Conservation (phyloP, 2,797 vertebrate species). For the Capromys pilorides region DNA sequence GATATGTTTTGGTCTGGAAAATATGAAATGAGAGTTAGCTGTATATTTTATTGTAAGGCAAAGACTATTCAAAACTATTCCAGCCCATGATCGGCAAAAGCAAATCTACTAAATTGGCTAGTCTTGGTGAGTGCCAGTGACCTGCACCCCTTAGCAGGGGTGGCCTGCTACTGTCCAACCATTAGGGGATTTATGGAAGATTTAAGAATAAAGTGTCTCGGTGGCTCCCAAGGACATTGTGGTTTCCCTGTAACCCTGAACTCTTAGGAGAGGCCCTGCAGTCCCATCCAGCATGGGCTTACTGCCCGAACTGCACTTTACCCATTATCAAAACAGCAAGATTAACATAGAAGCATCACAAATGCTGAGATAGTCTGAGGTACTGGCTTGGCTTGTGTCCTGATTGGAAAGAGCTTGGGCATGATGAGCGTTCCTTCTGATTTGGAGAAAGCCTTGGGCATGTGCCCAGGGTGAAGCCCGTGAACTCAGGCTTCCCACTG, state of each 20-base stretch:
- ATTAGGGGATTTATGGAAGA: not conserved
- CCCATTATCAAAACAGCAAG: not conserved
- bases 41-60: not conserved
- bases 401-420: not conserved
- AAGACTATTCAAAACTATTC: not conserved
- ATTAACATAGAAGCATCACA: not conserved
- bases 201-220: not conserved
- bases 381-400: not conserved
- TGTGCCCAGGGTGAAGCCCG: not conserved
- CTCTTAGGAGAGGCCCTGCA: not conserved
- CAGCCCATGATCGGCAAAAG: not conserved
- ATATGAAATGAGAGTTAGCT: not conserved
- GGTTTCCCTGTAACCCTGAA: not conserved
- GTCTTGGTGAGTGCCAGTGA: not conserved
- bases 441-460: not conserved
- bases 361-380: not conserved
- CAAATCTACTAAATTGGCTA: not conserved
- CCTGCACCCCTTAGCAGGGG: rapidly evolving
- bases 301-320: not conserved
- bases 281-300: rapidly evolving
- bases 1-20: not conserved
- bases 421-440: not conserved
- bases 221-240: not conserved
- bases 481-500: rapidly evolving
- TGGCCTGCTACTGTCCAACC: too few relatives aligned